Evolutionary conservation across 2,113 vertebrate genomes (phyloP).

Genomic region (Brienomyrus longianalis): DNA sequence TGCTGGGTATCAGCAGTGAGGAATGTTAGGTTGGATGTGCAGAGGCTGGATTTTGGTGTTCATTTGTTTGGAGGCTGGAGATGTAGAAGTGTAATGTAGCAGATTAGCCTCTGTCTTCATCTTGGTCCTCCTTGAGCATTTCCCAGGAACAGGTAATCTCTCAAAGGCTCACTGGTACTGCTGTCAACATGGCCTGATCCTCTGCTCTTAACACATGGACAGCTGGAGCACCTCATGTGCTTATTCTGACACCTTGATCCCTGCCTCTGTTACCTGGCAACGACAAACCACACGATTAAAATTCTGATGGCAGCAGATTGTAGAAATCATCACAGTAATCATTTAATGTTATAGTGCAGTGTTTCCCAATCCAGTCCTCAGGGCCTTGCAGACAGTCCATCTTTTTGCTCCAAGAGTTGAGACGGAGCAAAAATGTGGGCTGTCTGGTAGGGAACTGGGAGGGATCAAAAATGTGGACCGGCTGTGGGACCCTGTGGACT

Average conservation of each 20-base stretch:
- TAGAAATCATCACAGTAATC: not conserved
- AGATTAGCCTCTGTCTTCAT: not conserved
- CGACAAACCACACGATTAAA: not conserved
- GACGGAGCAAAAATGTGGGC: not conserved
- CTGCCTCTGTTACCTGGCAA: not conserved
- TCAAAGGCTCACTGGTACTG: not conserved
- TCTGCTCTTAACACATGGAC: not conserved
- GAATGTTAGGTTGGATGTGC: not conserved
- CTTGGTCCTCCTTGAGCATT: not conserved
- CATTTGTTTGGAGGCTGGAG: not conserved
- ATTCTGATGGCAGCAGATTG: not conserved
- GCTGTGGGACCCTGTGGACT: not conserved
- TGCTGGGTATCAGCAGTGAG: slow-evolving; percentile 36
- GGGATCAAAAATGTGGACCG: not conserved
- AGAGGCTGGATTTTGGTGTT: not conserved
- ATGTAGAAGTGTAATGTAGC: not conserved
- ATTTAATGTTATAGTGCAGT: not conserved
- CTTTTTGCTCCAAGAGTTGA: not conserved
- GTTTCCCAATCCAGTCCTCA: not conserved
- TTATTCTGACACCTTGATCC: not conserved
- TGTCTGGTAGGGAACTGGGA: not conserved
- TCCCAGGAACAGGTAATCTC: not conserved
- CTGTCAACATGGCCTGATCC: not conserved
- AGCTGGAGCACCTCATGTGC: not conserved
- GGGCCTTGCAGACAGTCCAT: not conserved